Base-by-base conservation (phyloP, 2,797 vertebrate species). In the Eulemur rubriventer region DNA sequence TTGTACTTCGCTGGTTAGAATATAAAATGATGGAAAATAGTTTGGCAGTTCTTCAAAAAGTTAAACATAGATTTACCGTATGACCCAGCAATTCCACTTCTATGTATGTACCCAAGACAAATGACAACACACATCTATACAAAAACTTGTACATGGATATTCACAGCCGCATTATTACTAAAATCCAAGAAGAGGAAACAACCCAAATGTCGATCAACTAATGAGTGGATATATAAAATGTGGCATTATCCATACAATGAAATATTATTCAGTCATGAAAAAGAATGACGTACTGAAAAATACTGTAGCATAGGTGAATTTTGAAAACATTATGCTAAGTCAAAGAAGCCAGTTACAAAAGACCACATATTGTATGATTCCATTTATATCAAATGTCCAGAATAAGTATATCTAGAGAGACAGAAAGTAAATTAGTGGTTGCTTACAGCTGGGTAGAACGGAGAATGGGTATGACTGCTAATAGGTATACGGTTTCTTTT, bases 301-400 rank as follows among this genome's bases (percentile, higher is more conserved):
- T 55, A 59, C n/a, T 46, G 28, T 26, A 17, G 70, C 24, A 69
- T 17, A 33, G 50, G 43, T 46, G 35, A 81, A 69, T 20, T 55
- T 80, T 85, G 65, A 75, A 87, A 94, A 69, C 24, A 70, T 67
- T 9, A 67, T 41, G 24, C 48, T 55, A 91, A 88, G 30, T 65
- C 41, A 72, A 92, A 92, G 72, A n/a, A 50, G 26, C 16, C 43
- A 83, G 35, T 89, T 63, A 86, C 75, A 95, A 85, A 82, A 80
- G 72, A 76, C 38, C 50, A 91, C 43, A n/a, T 63, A 63, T 46
- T 14, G 1, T n/a, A 70, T 22, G 69, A 83, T 11, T 92, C 38
- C 9, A 43, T 30, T 65, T 79, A 84, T n/a, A 46, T 26, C 18
- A 48, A 78, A 41, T 72, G 14, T 59, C n/a, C 57, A 43, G 30